Evolutionary conservation across 2,888 invertebrate species (phyloP), one percentile per base, ranked within the genome.

Genomic region (Rotaria sp.): DNA sequence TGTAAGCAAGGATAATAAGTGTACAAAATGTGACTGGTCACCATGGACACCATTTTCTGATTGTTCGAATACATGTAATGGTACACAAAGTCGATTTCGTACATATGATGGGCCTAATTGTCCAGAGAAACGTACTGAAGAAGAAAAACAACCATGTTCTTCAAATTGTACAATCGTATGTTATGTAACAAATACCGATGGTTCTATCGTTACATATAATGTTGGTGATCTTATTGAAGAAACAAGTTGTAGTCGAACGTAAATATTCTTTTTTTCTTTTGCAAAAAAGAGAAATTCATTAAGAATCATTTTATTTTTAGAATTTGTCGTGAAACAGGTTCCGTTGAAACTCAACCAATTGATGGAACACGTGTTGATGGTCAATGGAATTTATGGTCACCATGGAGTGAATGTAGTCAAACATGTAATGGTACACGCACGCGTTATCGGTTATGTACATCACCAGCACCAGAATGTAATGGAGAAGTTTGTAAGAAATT

Each of bases 381-480:
- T 11, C 88, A 88, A 41, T 92, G 92, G 92, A 89, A 90, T 30
- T 87, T 88, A 8, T 92, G 91, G 92, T 88, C 89, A 35, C 85
- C 87, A 18, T 92, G 91, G 91, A 89, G 90, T 35, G 50, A 88
- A 7, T 92, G 92, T 87, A 90, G 90, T 38, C 89, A 88, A 24
- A 24, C 35, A 26, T 84, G 91, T 2, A 88, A 87, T 57, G 91
- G 91, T 1, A 87, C 88, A 45, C 88, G 89, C 87, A 88, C 88
- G 45, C 88, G 91, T 85, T 87, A 87, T 38, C 88, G 92, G 59
- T 86, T 88, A 26, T 92, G 92, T 88, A 89, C 89, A 84, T 88
- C 88, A 87, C 91, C 91, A 0, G 84, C 88, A n/a, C 91, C 91
- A 8, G 86, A 87, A 84, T 89, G 88, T 87, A 90, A 89, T 11